These are phyloP conservation scores for Ariolimax columbianus DNA, from an alignment of 2,888 invertebrate species.

Conservation along the genomic window DNA sequence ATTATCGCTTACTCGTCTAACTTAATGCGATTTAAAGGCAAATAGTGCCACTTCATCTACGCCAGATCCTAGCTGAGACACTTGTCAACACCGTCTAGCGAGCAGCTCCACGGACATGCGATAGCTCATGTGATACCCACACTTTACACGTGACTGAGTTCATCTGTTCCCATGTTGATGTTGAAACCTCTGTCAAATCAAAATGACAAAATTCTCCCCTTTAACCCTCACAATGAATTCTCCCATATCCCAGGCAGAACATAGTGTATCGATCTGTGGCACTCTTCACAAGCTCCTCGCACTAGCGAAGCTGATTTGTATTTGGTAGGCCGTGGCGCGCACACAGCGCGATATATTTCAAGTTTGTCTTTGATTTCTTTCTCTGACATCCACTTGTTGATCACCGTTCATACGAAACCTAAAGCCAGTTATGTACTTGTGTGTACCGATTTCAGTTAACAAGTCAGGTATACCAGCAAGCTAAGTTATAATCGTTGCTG, in stretches of 20 bases:
- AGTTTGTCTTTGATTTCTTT: background rate
- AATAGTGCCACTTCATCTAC: background rate
- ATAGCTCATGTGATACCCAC: background rate
- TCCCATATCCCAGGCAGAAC: background rate
- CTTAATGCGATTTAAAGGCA: background rate
- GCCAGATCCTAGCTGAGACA: background rate
- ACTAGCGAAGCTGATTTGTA: background rate
- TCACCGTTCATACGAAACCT: background rate
- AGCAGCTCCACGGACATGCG: background rate
- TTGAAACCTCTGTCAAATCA: background rate
- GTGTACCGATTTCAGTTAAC: too few relatives aligned
- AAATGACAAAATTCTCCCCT: background rate
- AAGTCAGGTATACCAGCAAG: too few relatives aligned
- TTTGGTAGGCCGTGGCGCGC: background rate
- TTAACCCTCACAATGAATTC: background rate
- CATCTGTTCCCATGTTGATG: background rate
- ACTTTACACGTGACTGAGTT: background rate
- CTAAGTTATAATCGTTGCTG: too few relatives aligned
- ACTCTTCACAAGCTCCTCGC: background rate
- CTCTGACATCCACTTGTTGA: too few relatives aligned
- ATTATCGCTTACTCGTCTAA: background rate
- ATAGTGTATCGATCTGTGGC: background rate
- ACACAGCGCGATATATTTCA: background rate
- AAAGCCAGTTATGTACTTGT: background rate
- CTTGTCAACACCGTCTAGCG: background rate